Evolutionary conservation across 2,113 vertebrate genomes (phyloP), one percentile per base, ranked within the genome.

Genomic region (Scomber scombrus): DNA sequence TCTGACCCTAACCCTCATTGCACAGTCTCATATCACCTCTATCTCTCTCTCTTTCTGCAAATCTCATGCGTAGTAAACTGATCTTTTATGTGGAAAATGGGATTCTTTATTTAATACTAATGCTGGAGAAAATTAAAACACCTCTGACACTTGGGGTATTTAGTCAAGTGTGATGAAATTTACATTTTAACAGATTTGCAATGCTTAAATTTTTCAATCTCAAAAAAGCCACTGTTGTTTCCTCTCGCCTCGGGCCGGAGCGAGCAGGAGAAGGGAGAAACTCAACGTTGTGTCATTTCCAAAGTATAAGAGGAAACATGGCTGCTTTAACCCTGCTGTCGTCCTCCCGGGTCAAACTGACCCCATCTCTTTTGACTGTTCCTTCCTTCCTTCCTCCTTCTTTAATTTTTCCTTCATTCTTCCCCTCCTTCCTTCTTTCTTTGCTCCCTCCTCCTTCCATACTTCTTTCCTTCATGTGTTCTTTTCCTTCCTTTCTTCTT

Each of bases 201-300:
- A 1, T 0, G 50, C 62, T 78, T 2, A 46, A 18, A 75, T 8
- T 64, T 72, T 62, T 64, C 34, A 47, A 50, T 75, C 65, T 78
- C n/a, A 55, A 46, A 57, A 73, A 58, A 65, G 40, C 6, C 51
- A 21, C 55, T 71, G 67, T 66, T 56, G 72, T 55, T 64, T 65
- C 47, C 14, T 47, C 61, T 52, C 0, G 47, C 61, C 47, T 49
- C 4, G 0, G 68, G 78, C 70, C 52, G 16, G 21, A 56, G 31
- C 0, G 5, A 46, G 6, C 19, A 0, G 1, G 12, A 26, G 34
- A 29, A 0, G 26, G 12, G 7, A 8, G 8, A 57, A 21, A 61
- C 21, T 12, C 52, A 8, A 4, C 34, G 72, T 65, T 18, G 0
- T 52, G 54, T 73, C 15, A 51, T 78, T 78, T 81, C 66, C 58